Conservation (phyloP, 2,113 vertebrate genomes). For the Lethenteron camtschaticum region DNA sequence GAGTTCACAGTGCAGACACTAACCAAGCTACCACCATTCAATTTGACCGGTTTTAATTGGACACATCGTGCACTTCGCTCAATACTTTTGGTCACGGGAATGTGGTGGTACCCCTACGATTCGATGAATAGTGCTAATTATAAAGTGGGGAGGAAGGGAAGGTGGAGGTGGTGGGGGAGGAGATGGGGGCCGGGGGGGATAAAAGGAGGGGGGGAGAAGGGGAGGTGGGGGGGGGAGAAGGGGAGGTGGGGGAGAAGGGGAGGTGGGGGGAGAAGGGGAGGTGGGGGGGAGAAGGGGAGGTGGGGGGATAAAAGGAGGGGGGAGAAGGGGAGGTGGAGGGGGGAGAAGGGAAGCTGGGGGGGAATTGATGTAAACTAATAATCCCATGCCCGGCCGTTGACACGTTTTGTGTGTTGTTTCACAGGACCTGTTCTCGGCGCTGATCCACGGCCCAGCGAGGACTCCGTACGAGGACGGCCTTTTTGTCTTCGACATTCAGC, state of each 20-base stretch:
- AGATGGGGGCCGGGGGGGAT: background rate
- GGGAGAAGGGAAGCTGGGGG: background rate
- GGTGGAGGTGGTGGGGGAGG: too few relatives aligned
- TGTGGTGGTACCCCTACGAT: too few relatives aligned
- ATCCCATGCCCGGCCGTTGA: background rate
- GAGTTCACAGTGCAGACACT: too few relatives aligned
- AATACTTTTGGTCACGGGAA: too few relatives aligned
- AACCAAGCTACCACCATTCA: too few relatives aligned
- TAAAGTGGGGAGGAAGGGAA: too few relatives aligned
- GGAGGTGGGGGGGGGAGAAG: background rate
- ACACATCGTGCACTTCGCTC: too few relatives aligned
- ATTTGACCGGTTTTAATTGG: too few relatives aligned
- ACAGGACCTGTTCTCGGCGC: conserved; percentile 81
- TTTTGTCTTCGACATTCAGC: conserved; percentile 90
- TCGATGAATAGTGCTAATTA: too few relatives aligned
- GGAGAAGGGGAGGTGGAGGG: background rate
- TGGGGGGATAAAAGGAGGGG: background rate
- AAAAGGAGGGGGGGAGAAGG: background rate
- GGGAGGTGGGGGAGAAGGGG: background rate
- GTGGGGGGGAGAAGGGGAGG: background rate
- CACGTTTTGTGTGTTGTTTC: background rate
- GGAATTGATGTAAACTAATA: background rate
- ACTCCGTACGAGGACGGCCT: conserved; percentile 89
- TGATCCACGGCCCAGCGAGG: conserved; percentile 83
- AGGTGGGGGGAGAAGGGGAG: background rate